Base-by-base conservation (phyloP, 2,797 vertebrate species). In the Poecile montanus region DNA sequence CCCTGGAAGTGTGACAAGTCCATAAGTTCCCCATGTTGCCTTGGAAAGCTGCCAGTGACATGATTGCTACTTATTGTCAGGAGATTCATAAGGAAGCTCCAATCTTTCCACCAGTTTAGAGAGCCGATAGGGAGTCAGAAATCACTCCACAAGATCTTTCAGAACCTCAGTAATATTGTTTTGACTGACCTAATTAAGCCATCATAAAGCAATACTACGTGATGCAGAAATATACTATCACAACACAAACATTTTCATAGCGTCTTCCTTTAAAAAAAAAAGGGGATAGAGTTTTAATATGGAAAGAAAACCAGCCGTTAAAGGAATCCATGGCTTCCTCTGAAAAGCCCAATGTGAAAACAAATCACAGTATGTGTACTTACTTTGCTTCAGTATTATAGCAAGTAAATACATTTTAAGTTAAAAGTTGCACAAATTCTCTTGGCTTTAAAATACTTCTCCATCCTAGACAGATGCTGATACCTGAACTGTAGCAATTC, bases 21-120 rank as follows among this genome's bases (percentile, higher is more conserved):
- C 34, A 3, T 65, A 77, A 90, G 34, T 68, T 88, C 61, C 72
- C 58, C 77, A 51, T 36, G 63, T 36, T 78, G 54, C 30, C 36
- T 93, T 88, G 85, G 85, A 95, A 85, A 85, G 11, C 66, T 88
- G 68, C 85, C 91, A 83, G 58, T 6, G 36, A 80, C 50, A 72
- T 78, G 54, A 61, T 68, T 89, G 47, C 50, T 95, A 63, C 73
- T 88, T 82, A 79, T 29, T 47, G 36, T 81, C 82, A 91, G 40
- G 68, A 80, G 65, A 83, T 53, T 80, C 50, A 61, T 80, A 85
- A 77, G 0, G 2, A 91, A 57, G 12, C 17, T 85, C 54, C 47
- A 85, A 71, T 82, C 38, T 80, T 77, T 65, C 65, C 40, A 58
- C 19, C 40, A 17, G 58, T 88, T 91, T 66, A 40, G n/a, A 68